Percentiles rank a stretch among this genome's conserved stretches.
phyloP scores from a whole-genome alignment of 2,113 vertebrate genomes.

The Crotalus viridis region DNA sequence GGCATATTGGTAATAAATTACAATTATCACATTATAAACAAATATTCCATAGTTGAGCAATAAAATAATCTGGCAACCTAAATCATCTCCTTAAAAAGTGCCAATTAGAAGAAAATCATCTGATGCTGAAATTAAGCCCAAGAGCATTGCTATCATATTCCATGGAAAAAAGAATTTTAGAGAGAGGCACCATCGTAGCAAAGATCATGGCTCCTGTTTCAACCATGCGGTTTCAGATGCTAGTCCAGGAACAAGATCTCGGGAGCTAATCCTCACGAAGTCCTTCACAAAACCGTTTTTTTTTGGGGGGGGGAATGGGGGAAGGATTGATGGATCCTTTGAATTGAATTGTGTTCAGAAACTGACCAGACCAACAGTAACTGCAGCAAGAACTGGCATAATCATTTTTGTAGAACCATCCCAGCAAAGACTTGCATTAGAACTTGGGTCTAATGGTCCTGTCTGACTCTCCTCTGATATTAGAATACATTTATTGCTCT shows the following conservation, averaged over 20 bases:
- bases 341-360: background rate
- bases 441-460: background rate
- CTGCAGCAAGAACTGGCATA: background rate
- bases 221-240: background rate
- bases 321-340: background rate
- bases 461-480: background rate
- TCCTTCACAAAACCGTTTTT: background rate
- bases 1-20: background rate
- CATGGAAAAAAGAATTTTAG: background rate
- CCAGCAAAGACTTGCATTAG: background rate
- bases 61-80: background rate
- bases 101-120: background rate
- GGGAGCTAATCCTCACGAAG: background rate
- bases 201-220: background rate
- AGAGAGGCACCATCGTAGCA: background rate
- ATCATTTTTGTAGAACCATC: background rate
- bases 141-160: background rate
- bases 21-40: background rate
- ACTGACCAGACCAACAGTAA: background rate
- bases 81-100: background rate
- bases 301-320: too few relatives aligned
- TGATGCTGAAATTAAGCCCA: background rate
- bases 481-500: background rate
- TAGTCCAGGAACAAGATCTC: background rate
- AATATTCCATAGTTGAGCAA: background rate